Evolutionary conservation across 2,888 invertebrate genomes (phyloP).

Genomic region (Drosophila sordidula): DNA sequence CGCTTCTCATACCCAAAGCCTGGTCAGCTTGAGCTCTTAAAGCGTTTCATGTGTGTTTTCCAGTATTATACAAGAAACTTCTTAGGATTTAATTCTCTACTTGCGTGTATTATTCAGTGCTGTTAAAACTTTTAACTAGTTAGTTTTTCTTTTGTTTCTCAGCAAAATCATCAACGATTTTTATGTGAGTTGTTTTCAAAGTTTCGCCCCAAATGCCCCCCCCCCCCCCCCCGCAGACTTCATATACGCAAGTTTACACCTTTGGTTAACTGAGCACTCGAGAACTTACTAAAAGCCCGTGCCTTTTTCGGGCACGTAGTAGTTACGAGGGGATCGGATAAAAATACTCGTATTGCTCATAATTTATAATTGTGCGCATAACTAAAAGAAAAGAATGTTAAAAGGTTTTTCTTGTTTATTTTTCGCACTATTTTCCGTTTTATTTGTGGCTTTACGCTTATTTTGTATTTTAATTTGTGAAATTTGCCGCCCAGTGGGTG

Average conservation of each 20-base stretch:
- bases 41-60: slow-evolving; percentile 16
- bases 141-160: slow-evolving; percentile 23
- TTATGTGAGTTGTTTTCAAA: slow-evolving; percentile 58
- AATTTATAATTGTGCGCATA: slow-evolving; percentile 52
- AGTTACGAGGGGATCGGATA: slow-evolving; percentile 22
- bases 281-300: slow-evolving; percentile 27
- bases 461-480: slow-evolving; percentile 47
- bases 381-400: slow-evolving; percentile 18
- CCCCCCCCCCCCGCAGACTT: not conserved
- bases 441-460: slow-evolving; percentile 21
- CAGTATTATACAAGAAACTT: slow-evolving; percentile 10
- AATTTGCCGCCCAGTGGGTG: slow-evolving; percentile 18
- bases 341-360: slow-evolving; percentile 28
- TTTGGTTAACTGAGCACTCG: slow-evolving; percentile 28
- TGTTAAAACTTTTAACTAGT: slow-evolving; percentile 42
- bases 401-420: slow-evolving; percentile 26
- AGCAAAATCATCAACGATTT: slow-evolving; percentile 49
- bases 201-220: slow-evolving; percentile 24
- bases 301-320: slow-evolving; percentile 4
- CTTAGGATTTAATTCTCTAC: slow-evolving; percentile 5
- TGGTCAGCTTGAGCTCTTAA: slow-evolving; percentile 13
- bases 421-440: slow-evolving; percentile 19
- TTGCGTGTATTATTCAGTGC: slow-evolving; percentile 35
- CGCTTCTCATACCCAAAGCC: slow-evolving; percentile 17
- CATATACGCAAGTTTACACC: slow-evolving; percentile 42